Evolutionary conservation across 1,140 invertebrate species (phyloP).

Genomic region (Leptopilina clavipes): DNA sequence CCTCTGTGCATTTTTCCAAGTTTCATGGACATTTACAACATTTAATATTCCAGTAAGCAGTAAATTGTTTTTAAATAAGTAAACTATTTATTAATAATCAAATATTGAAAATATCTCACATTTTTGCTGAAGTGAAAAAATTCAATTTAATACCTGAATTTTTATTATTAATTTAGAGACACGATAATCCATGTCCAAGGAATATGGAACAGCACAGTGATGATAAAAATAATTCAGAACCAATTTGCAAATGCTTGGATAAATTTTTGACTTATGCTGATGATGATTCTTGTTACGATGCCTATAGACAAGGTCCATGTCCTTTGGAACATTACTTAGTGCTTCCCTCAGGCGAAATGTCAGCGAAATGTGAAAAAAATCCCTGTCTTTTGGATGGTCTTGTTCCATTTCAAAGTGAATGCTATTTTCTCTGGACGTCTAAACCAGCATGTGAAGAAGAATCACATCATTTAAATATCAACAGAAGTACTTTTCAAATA

Average conservation of each 20-base stretch:
- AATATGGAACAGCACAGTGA: neutral
- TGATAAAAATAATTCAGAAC: neutral
- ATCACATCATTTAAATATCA: neutral
- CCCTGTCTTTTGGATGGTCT: constrained; percentile 73
- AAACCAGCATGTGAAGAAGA: neutral
- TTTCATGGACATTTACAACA: neutral
- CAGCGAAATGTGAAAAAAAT: constrained; percentile 78
- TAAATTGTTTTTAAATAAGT: neutral
- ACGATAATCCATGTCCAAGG: neutral
- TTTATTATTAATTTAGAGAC: neutral
- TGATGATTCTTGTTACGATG: constrained; percentile 77
- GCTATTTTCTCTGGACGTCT: constrained; percentile 65
- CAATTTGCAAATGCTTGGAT: neutral
- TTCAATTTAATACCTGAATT: neutral
- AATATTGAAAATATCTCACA: no score
- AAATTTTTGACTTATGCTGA: constrained; percentile 76
- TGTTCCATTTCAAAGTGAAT: constrained; percentile 73
- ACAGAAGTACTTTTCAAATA: neutral
- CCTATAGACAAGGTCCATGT: constrained; percentile 79
- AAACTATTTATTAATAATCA: no score
- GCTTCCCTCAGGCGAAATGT: constrained; percentile 71
- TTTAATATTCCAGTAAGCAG: neutral
- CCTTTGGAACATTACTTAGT: constrained; percentile 74
- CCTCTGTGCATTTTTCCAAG: neutral
- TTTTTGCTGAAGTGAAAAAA: no score